Conservation (phyloP, 2,113 vertebrate genomes). For the Callocephalon fimbriatum region DNA sequence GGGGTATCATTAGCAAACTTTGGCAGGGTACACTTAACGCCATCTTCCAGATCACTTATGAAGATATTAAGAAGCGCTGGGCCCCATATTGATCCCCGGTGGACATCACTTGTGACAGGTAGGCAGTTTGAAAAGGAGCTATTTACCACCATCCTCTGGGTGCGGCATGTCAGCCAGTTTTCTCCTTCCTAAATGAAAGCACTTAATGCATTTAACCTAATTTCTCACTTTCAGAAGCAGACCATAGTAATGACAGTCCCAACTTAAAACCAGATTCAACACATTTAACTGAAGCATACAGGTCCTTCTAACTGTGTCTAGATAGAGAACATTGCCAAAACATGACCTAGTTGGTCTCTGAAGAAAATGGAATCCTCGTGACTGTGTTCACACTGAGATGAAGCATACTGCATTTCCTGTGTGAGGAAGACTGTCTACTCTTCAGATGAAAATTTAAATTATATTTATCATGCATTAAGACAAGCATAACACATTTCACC, state of each 20-base stretch:
- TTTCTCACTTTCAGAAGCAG: background rate
- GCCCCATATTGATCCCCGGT: background rate
- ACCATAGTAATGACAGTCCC: fast-evolving
- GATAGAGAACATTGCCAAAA: background rate
- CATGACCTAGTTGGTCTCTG: background rate
- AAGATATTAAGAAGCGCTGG: background rate
- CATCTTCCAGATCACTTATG: background rate
- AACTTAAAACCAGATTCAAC: background rate
- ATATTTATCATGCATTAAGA: background rate
- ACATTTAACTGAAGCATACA: background rate
- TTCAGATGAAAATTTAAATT: background rate
- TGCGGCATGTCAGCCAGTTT: background rate
- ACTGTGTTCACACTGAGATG: background rate
- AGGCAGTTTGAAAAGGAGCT: background rate
- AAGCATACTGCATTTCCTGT: background rate
- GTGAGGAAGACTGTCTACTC: background rate
- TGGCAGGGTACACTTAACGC: background rate
- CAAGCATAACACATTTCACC: background rate
- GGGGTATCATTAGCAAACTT: conserved; percentile 22
- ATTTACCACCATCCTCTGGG: background rate
- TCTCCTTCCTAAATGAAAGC: background rate
- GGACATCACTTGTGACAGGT: background rate
- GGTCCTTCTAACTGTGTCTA: background rate
- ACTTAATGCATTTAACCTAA: background rate
- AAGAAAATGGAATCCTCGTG: background rate